phyloP scores from a whole-genome alignment of 2,113 vertebrate genomes.

The Ammodramus savannarum region DNA sequence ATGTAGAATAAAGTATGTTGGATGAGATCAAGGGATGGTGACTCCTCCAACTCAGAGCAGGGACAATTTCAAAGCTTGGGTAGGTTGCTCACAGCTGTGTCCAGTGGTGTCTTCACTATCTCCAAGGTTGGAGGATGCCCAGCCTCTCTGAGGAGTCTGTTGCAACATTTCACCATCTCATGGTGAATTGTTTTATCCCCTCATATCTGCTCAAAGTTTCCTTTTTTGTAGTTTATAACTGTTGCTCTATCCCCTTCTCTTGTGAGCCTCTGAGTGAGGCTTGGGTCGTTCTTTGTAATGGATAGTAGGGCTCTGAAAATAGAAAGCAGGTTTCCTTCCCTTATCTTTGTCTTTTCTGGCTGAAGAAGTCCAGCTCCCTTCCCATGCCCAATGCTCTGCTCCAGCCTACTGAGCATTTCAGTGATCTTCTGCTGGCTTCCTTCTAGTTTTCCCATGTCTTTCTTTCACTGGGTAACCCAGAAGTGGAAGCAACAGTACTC shows the following conservation, averaged over 20 bases:
- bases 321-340: not conserved
- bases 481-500: not conserved
- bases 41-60: not conserved
- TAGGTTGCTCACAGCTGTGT: not conserved
- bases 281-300: not conserved
- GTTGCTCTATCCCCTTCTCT: not conserved
- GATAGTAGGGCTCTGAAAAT: not conserved
- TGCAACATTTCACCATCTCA: not conserved
- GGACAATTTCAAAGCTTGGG: not conserved
- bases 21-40: not conserved
- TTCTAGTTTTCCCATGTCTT: not conserved
- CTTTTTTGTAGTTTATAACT: not conserved
- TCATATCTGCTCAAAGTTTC: not conserved
- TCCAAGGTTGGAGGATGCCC: not conserved
- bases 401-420: not conserved
- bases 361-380: not conserved
- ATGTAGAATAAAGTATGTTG: not conserved
- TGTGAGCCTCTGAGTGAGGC: not conserved
- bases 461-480: not conserved
- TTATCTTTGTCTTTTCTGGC: not conserved
- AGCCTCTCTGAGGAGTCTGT: not conserved
- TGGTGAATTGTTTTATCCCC: not conserved
- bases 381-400: not conserved
- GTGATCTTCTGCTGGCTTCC: not conserved
- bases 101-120: not conserved